Evolutionary conservation across 92 coral and sea anemone species (phyloP), one percentile per base, ranked within the genome.

Genomic region (Hydrozoanthus gracilis): DNA sequence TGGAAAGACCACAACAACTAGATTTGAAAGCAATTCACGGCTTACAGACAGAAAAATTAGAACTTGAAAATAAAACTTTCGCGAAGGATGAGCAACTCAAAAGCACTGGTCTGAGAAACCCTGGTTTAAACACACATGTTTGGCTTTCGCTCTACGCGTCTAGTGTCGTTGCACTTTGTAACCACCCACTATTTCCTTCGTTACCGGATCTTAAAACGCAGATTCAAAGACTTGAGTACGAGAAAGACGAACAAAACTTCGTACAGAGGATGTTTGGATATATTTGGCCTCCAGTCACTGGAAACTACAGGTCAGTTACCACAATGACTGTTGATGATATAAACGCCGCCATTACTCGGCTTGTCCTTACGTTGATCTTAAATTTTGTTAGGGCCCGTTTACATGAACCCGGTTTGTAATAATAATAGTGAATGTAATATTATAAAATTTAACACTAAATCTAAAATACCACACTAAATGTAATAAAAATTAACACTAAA

Each of bases 301-400:
- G 82, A 52, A 76, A 20, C 18, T 76, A 76, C 82, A 76, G 82
- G 82, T 76, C 60, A 51, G 79, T 74, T 18, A 20, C 12, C 2
- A 8, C 11, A 27, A 27, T 27, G 39, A 27, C 39, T 27, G 39
- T 27, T 27, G 39, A 27, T 27, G 39, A 27, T 27, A 2, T 27
- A 27, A 2, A 27, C 2, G 39, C 39, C 39, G 39, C 39, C 39
- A 27, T 0, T 27, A 27, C 39, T 27, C 39, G 39, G 39, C 39
- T 27, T 27, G 39, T 27, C n/a, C n/a, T n/a, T n/a, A n/a, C n/a
- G n/a, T n/a, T n/a, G n/a, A n/a, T 27, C 39, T 27, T 27, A 27
- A 27, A 27, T 27, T 27, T 27, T 27, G 39, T 0, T 27, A 27
- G 39, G 39, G 39, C 39, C 39, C 39, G 39, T 27, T 27, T 27